Percentiles rank a stretch among this genome's conserved stretches.
Evolutionary conservation across 2,113 vertebrate species (phyloP).

Genomic region (Damaliscus lunatus): DNA sequence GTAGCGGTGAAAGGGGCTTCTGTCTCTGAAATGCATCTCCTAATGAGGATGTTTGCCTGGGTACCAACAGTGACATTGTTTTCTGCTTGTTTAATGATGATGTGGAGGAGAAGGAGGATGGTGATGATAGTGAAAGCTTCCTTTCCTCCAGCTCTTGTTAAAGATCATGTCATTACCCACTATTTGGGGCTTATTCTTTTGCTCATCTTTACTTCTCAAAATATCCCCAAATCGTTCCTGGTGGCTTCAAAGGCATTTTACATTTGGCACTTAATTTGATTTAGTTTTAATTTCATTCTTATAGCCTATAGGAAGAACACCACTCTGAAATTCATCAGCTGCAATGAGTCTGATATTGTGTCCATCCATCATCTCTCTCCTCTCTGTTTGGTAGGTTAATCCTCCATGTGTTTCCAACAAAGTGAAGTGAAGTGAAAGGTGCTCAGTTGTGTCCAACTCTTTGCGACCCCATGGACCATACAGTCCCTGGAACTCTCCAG

Average conservation of each 20-base stretch:
- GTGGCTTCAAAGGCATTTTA: neutral
- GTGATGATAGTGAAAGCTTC: fast-evolving
- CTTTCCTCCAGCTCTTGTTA: neutral
- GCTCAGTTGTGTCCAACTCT: neutral
- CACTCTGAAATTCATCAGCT: neutral
- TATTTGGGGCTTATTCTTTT: neutral
- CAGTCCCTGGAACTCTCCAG: neutral
- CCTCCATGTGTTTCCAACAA: neutral
- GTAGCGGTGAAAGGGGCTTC: neutral
- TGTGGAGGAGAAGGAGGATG: neutral
- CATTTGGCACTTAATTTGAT: neutral
- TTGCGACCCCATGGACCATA: neutral
- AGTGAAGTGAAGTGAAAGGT: neutral
- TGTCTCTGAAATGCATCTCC: neutral
- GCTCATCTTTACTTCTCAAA: neutral
- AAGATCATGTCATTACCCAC: neutral
- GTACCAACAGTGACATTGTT: neutral
- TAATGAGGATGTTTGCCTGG: neutral
- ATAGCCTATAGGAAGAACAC: neutral
- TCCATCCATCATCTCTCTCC: neutral
- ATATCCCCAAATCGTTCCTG: neutral
- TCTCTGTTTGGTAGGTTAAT: neutral
- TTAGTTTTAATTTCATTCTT: neutral
- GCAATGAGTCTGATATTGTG: neutral
- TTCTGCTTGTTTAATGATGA: neutral